phyloP scores from a whole-genome alignment of 64 coral and sea anemone genomes.

The Cladopsammia gracilis region DNA sequence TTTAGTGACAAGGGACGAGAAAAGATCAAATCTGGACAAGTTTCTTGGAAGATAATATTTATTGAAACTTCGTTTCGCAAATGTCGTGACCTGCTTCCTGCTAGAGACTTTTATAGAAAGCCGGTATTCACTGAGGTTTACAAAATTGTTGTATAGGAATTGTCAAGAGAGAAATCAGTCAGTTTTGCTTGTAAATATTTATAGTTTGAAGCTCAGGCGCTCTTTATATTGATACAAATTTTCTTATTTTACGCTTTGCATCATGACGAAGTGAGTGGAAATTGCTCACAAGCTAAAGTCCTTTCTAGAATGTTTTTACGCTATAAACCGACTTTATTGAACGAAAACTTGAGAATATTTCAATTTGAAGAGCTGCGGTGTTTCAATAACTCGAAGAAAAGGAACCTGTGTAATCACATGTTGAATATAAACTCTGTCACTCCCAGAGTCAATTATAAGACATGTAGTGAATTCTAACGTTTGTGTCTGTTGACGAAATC shows the following conservation, averaged over 20 bases:
- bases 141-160: slow-evolving; percentile 53
- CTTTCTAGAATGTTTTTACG: not conserved
- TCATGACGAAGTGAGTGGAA: not conserved
- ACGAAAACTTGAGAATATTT: too few species aligned
- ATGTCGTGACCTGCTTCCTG: slow-evolving; percentile 8
- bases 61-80: slow-evolving; percentile 59
- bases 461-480: too few species aligned
- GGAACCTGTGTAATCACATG: too few species aligned
- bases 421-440: too few species aligned
- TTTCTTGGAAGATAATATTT: slow-evolving; percentile 58
- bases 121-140: not conserved
- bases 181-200: slow-evolving; percentile 41
- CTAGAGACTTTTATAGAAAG: not conserved
- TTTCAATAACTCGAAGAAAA: too few species aligned
- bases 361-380: too few species aligned
- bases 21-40: slow-evolving; percentile 50
- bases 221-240: not conserved
- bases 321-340: not conserved
- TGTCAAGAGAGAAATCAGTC: not conserved
- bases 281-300: not conserved
- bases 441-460: too few species aligned
- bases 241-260: not conserved
- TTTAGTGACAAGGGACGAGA: slow-evolving; percentile 29
- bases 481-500: too few species aligned
- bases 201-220: slow-evolving; percentile 12